Base-by-base conservation (phyloP, 1,140 invertebrate genomes). In the Mycetomoellerius zeteki region DNA sequence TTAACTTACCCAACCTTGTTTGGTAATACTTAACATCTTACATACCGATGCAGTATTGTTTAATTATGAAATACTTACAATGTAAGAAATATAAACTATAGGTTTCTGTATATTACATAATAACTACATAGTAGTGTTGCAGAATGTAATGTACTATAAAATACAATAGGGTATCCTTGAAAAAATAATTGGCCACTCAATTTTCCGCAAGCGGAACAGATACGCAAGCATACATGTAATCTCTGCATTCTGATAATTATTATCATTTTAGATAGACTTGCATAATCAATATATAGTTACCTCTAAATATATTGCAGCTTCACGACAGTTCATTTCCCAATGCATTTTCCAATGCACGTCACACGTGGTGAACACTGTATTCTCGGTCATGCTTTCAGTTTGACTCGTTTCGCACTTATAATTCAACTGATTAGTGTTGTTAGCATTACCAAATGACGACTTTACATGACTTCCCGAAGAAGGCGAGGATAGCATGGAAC, bases 311-410 rank as follows among this genome's bases (percentile, higher is more conserved):
- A 98, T 98, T 72, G 98, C 97, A 62, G 98, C 98, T 93, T 99
- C 98, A 92, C 98, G 97, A 94, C 98, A 99, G 94, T 98, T 98
- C 97, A 98, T 97, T 93, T 98, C 97, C 98, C 98, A 98, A 89
- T 97, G 96, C 69, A 95, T 90, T 50, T 95, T 94, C 8, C 89
- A 60, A 95, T 93, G 33, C 12, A 88, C 56, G 24, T 93, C 90
- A 37, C 93, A 88, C n/a, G 93, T 86, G 2, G 94, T 88, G 52
- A 95, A 89, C 3, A 91, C 85, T 10, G 91, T 84, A 85, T 93
- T 94, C 86, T 95, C 94, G 1, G 91, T 90, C 43, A 94, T 89
- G 37, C 87, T 90, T 27, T 90, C 90, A 47, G 78, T 85, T 65
- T 87, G 72, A 19, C 81, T 69, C 5, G 84, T 54, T 43, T 92